A percentile compares a stretch with the other conserved stretches of the same genome.
These are phyloP conservation scores for Catocala fraxini DNA, from an alignment of 2,888 invertebrate genomes.

Conservation along the genomic window DNA sequence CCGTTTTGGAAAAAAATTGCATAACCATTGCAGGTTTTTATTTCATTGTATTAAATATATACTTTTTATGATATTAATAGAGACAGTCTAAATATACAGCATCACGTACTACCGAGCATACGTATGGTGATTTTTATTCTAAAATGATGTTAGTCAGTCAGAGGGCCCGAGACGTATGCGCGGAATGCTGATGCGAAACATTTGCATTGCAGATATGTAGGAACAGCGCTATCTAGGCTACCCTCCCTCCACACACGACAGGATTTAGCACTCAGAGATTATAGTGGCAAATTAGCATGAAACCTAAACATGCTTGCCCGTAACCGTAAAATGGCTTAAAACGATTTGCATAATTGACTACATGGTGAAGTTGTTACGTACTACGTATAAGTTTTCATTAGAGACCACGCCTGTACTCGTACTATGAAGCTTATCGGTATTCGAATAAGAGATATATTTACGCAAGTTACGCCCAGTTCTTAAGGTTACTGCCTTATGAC, in stretches of 20 bases:
- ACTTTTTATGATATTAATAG: conserved; percentile 3
- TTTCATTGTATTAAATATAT: neutral
- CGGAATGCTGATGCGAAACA: conserved; percentile 63
- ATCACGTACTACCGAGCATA: conserved; percentile 12
- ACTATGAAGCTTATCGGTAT: no score
- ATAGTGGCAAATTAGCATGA: conserved; percentile 69
- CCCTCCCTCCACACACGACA: conserved; percentile 47
- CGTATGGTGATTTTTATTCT: conserved; percentile 28
- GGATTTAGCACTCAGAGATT: conserved; percentile 74
- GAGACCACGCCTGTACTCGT: no score
- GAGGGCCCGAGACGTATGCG: conserved; percentile 50
- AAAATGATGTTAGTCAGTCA: conserved; percentile 52
- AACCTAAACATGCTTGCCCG: conserved; percentile 51
- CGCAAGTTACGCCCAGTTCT: no score
- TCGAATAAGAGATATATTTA: no score
- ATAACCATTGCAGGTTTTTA: no score
- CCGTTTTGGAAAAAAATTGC: no score
- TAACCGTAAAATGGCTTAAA: conserved; percentile 42
- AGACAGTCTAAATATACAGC: conserved; percentile 1
- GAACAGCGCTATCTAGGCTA: conserved; percentile 60
- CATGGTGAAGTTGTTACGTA: conserved; percentile 8
- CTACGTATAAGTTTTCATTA: neutral
- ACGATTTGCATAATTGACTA: conserved; percentile 46
- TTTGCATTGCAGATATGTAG: conserved; percentile 78
- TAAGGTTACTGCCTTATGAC: no score